Evolutionary conservation across 2,797 vertebrate species (phyloP), one percentile per base, ranked within the genome.

Genomic region (Nyctibius grandis): DNA sequence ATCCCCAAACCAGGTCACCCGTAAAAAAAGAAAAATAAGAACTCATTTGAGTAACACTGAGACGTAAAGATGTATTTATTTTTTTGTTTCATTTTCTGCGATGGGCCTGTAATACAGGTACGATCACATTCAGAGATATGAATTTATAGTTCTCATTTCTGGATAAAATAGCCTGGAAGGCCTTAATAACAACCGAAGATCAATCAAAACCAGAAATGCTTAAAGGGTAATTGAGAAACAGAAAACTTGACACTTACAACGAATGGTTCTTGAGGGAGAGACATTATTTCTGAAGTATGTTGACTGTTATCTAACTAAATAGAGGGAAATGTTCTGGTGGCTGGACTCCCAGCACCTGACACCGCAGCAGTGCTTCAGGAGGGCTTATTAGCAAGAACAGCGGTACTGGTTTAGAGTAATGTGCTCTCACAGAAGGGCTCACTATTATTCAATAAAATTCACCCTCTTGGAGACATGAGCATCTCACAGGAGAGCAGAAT

Each of bases 201-300:
- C 75, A 93, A 88, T 89, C 91, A 92, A 85, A 40, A 91, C n/a
- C 72, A 64, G 90, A 89, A 93, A 84, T 21, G 28, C 57, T 88
- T 91, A 80, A 54, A 53, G 51, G 73, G 56, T 73, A 64, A 85
- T 59, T 85, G 82, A 91, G 95, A 92, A 93, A 81, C 57, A 88
- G 63, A 87, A 86, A 91, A 34, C 67, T 51, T 70, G 40, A 69
- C 68, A 28, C 73, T 61, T 74, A 44, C 10, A 83, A 63, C 72
- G 88, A 94, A 89, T 16, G 26, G 68, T 10, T 89, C 80, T 93
- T 78, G 60, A 85, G 70, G 65, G 82, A 88, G 69, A 88, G 50
- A 54, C 48, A 50, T 86, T 80, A 60, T 75, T 89, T 84, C 76
- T 87, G 92, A 92, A 85, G 68, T n/a, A 85, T 23, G 42, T 33